These are phyloP conservation scores for Drosophila nigrodunni DNA, from an alignment of 1,140 invertebrate genomes.

Conservation along the genomic window DNA sequence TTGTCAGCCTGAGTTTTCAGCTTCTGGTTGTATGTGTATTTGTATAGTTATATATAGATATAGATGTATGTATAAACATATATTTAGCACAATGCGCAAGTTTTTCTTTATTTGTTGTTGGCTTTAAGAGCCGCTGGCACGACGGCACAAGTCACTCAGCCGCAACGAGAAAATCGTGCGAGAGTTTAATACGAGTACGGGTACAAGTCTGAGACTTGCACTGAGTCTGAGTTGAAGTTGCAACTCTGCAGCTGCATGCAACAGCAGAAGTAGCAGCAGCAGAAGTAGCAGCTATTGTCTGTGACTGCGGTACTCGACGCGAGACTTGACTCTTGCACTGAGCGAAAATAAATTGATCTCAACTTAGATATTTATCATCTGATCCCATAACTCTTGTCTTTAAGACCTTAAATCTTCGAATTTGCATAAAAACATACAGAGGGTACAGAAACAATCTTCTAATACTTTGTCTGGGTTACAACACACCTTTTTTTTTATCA, in stretches of 20 bases:
- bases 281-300: constrained; percentile 44
- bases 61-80: constrained; percentile 32
- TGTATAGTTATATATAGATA: neutral
- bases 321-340: constrained; percentile 15
- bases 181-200: constrained; percentile 67
- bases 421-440: too few relatives aligned
- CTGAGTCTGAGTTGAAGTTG: neutral
- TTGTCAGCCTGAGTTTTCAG: constrained; percentile 19
- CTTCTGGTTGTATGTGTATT: constrained; percentile 12
- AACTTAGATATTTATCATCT: too few relatives aligned
- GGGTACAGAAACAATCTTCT: too few relatives aligned
- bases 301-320: constrained; percentile 25
- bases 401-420: too few relatives aligned
- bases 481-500: too few relatives aligned
- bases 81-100: constrained; percentile 75
- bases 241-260: constrained; percentile 29
- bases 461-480: too few relatives aligned
- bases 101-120: constrained; percentile 6
- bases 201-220: neutral
- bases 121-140: constrained; percentile 59
- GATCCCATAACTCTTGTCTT: too few relatives aligned
- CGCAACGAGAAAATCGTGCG: constrained; percentile 82
- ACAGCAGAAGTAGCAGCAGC: constrained; percentile 29
- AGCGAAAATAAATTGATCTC: neutral
- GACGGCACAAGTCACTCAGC: constrained; percentile 81